These are phyloP conservation scores for Phytoseiulus persimilis DNA, from an alignment of 2,888 invertebrate genomes.

Conservation along the genomic window DNA sequence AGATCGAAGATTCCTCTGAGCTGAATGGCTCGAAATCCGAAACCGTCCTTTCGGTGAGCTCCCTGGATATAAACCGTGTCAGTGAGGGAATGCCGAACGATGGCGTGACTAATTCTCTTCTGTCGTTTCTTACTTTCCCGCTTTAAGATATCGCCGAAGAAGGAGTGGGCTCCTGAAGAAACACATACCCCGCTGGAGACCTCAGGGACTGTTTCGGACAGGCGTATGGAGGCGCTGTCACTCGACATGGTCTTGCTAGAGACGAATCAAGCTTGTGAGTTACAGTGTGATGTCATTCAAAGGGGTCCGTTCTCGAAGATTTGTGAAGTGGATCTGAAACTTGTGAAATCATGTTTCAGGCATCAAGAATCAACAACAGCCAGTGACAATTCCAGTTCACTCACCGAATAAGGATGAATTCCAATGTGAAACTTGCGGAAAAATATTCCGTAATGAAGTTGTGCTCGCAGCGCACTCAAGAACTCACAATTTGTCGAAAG, in stretches of 20 bases:
- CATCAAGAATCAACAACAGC: neutral
- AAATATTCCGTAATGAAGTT: neutral
- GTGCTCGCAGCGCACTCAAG: conserved; percentile 10
- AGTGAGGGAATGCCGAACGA: no score
- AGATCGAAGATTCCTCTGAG: neutral
- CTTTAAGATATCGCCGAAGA: neutral
- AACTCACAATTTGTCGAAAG: conserved; percentile 35
- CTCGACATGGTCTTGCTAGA: neutral
- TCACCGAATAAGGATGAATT: neutral
- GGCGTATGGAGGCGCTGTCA: neutral
- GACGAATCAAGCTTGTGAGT: neutral
- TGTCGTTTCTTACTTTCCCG: neutral
- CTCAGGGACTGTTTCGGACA: neutral
- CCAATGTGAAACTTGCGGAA: conserved; percentile 28
- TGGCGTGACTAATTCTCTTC: no score
- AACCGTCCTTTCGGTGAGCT: neutral
- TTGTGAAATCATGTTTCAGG: neutral
- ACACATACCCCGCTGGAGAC: neutral
- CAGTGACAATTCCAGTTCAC: neutral
- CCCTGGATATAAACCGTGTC: no score
- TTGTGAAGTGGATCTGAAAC: neutral
- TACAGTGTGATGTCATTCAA: neutral
- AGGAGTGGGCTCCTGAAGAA: neutral
- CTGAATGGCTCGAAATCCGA: neutral
- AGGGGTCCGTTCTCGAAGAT: no score